These are phyloP conservation scores for Pampus argenteus DNA, from an alignment of 2,797 vertebrate genomes.

Conservation along the genomic window DNA sequence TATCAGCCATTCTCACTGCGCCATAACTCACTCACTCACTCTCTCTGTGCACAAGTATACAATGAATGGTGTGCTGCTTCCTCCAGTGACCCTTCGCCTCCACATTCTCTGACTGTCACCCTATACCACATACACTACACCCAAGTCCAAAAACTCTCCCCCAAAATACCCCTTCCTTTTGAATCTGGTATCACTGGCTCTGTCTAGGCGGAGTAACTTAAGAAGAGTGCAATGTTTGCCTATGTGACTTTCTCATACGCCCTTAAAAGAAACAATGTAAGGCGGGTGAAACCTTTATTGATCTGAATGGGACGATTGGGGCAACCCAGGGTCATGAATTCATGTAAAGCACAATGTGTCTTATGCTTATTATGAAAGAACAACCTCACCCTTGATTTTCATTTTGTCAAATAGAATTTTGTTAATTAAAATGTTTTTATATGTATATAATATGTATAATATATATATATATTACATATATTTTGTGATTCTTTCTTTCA, in stretches of 20 bases:
- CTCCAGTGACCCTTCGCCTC: constrained; percentile 45
- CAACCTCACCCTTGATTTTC: no score
- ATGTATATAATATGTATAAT: no score
- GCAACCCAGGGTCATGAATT: background rate
- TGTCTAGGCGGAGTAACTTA: background rate
- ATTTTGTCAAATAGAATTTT: no score
- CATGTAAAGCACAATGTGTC: background rate
- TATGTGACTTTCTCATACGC: background rate
- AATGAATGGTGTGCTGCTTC: constrained; percentile 5
- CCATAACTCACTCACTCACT: background rate
- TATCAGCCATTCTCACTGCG: background rate
- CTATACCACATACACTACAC: constrained; percentile 31
- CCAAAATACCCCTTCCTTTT: background rate
- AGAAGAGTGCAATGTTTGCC: background rate
- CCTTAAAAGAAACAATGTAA: background rate
- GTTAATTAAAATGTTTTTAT: no score
- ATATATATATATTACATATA: no score
- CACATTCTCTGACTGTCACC: constrained; percentile 43
- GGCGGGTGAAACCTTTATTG: background rate
- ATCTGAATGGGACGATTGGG: background rate
- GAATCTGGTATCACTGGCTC: constrained; percentile 2
- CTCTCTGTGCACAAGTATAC: background rate
- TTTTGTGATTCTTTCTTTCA: no score
- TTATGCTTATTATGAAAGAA: background rate
- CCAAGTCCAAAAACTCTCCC: background rate